Conservation (phyloP, 2,797 vertebrate genomes). For the Scolopax rusticola region DNA sequence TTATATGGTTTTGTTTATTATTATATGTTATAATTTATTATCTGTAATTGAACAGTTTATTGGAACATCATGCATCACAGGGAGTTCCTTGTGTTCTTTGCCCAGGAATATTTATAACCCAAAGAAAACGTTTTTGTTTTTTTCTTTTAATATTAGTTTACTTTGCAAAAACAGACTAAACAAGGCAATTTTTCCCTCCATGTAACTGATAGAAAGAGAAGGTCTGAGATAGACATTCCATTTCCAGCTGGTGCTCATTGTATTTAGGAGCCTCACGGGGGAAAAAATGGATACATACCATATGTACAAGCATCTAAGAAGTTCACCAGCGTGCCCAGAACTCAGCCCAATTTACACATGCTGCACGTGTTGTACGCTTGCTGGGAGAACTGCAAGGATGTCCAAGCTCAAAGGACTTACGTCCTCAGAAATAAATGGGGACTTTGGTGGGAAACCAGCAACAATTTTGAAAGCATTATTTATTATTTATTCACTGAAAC, state of each 20-base stretch:
- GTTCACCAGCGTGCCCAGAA: neutral
- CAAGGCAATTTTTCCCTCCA: neutral
- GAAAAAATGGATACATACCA: neutral
- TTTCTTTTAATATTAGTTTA: neutral
- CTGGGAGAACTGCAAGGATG: neutral
- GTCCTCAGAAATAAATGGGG: neutral
- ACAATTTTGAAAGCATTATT: neutral
- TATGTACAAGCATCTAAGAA: fast-evolving
- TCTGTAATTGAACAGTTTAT: neutral
- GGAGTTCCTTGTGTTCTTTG: neutral
- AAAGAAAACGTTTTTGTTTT: neutral
- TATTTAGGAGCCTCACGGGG: neutral
- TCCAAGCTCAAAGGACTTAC: neutral
- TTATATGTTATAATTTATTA: neutral
- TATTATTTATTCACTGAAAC: neutral
- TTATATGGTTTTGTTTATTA: neutral
- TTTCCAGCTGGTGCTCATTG: neutral
- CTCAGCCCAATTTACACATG: neutral
- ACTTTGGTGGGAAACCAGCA: neutral
- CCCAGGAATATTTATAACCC: neutral
- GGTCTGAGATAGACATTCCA: neutral
- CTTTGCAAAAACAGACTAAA: neutral
- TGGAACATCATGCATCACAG: neutral
- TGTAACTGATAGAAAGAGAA: neutral
- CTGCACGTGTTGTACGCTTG: neutral